phyloP scores from a whole-genome alignment of 1,140 invertebrate genomes.

The Drosophila ercepeae region DNA sequence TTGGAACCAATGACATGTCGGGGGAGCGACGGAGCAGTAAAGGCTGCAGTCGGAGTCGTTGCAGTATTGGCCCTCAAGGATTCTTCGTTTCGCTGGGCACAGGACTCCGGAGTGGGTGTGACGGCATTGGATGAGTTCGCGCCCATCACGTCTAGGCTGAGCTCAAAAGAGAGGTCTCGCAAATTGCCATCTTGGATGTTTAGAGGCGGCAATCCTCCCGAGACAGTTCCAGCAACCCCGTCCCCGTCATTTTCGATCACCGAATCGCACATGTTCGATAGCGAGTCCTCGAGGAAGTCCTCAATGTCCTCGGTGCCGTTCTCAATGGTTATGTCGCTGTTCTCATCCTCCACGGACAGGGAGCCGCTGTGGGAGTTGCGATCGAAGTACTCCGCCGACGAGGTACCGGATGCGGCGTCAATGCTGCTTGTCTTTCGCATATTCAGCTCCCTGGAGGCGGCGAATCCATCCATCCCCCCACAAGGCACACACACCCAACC shows the following conservation, averaged over 20 bases:
- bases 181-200: slow-evolving; percentile 25
- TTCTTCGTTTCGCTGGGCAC: neutral
- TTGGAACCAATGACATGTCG: slow-evolving; percentile 32
- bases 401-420: slow-evolving; percentile 56
- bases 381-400: slow-evolving; percentile 64
- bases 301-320: slow-evolving; percentile 80
- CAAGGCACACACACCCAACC: slow-evolving; percentile 12
- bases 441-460: slow-evolving; percentile 43
- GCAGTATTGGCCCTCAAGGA: neutral
- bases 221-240: neutral
- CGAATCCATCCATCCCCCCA: neutral
- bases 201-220: neutral
- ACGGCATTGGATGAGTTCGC: slow-evolving; percentile 14
- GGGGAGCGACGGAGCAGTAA: neutral
- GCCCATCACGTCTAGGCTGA: slow-evolving; percentile 27
- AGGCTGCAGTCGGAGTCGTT: neutral
- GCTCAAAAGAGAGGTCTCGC: slow-evolving; percentile 47
- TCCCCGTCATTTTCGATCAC: slow-evolving; percentile 34
- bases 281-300: slow-evolving; percentile 77
- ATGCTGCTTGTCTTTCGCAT: slow-evolving; percentile 70
- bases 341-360: slow-evolving; percentile 79
- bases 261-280: slow-evolving; percentile 70
- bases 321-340: slow-evolving; percentile 80
- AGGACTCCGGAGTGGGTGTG: slow-evolving; percentile 54
- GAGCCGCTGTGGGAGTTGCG: slow-evolving; percentile 74